Conservation (phyloP, 2,888 invertebrate genomes). For the Cheilosia vulpina region DNA sequence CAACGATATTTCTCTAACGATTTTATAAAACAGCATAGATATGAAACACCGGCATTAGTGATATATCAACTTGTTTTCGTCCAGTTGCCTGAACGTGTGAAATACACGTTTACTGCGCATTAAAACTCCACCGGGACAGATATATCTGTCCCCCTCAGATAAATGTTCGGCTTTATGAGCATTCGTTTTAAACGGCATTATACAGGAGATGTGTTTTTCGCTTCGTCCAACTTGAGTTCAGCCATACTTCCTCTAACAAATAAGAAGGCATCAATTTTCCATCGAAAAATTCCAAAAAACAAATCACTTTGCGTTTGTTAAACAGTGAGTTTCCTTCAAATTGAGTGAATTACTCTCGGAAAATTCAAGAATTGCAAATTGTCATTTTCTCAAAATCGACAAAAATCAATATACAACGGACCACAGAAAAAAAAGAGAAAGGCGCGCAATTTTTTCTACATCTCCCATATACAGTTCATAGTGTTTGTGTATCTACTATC, state of each 20-base stretch:
- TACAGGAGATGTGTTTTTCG: conserved; percentile 51
- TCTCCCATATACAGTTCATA: neutral
- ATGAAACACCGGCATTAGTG: neutral
- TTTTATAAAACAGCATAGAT: neutral
- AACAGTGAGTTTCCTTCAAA: neutral
- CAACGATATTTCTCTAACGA: no score
- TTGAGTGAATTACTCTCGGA: conserved; percentile 2
- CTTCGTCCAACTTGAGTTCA: conserved; percentile 46
- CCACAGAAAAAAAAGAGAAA: conserved; percentile 61
- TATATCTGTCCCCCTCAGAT: conserved; percentile 58
- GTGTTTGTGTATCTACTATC: conserved; percentile 49
- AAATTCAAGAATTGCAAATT: conserved; percentile 23
- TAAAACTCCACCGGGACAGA: neutral
- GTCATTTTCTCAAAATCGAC: conserved; percentile 50
- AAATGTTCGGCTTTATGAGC: conserved; percentile 49
- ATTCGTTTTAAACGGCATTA: conserved; percentile 45
- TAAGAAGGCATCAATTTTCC: conserved; percentile 1
- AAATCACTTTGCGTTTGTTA: conserved; percentile 1
- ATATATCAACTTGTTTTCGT: neutral
- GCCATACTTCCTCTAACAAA: conserved; percentile 25
- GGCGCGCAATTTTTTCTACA: conserved; percentile 66
- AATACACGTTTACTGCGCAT: conserved; percentile 35
- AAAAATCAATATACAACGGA: conserved; percentile 55
- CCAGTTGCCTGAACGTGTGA: conserved; percentile 30
- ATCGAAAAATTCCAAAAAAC: conserved; percentile 14